phyloP scores from a whole-genome alignment of 2,113 vertebrate genomes.

The Origma solitaria region DNA sequence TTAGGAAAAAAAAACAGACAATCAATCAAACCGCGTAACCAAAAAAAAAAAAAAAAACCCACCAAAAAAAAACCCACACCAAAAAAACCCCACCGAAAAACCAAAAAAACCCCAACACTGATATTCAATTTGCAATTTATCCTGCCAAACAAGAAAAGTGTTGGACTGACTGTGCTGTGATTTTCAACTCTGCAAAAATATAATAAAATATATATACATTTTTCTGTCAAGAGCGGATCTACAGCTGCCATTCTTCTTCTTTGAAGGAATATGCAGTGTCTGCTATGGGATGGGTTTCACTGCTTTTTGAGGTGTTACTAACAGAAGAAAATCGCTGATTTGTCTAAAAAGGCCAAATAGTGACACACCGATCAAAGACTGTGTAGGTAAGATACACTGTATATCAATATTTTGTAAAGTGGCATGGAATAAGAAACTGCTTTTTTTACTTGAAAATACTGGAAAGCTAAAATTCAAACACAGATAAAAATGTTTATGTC shows the following conservation, averaged over 20 bases:
- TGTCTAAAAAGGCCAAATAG: background rate
- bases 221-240: background rate
- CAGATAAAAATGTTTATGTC: background rate
- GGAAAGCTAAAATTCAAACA: background rate
- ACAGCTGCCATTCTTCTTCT: background rate
- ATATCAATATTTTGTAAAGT: background rate
- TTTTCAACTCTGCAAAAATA: background rate
- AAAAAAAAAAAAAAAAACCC: background rate
- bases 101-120: rapidly evolving
- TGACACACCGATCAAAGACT: rapidly evolving
- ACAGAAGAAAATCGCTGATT: background rate
- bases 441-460: background rate
- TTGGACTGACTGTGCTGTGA: background rate
- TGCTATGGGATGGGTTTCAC: background rate
- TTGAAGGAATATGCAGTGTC: background rate
- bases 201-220: background rate
- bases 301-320: background rate
- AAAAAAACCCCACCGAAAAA: too few species aligned
- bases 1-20: background rate
- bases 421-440: background rate
- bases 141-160: background rate
- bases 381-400: background rate
- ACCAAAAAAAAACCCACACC: too few species aligned
- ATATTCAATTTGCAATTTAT: background rate
- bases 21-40: background rate